Base-by-base conservation (phyloP, 2,888 invertebrate genomes). In the Oxyscelio sp. region DNA sequence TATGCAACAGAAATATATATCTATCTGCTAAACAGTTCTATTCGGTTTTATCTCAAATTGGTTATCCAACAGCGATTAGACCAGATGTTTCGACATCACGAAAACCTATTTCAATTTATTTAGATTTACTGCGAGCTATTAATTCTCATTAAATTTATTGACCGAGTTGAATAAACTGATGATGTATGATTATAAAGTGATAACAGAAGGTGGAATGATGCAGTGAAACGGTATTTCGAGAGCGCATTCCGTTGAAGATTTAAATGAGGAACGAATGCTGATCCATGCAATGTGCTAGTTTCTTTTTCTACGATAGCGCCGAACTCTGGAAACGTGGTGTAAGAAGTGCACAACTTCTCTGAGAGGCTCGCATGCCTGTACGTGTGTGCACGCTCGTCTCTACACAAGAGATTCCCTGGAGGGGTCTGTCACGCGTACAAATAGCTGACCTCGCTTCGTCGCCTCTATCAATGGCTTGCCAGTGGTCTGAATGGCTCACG, bases 381-480 rank as follows among this genome's bases (percentile, higher is more conserved):
- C 45, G 78, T 78, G 75, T 50, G 80, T 75, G 82, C 86, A 83
- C 87, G 85, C 81, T 75, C 81, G 83, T 83, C 84, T 85, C 85
- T 56, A 78, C 85, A 86, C 83, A 85, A 86, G 88, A 90, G 90
- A 91, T 92, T 93, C 93, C 88, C 90, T 89, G 91, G 90, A 92
- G 92, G 90, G 90, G 90, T 91, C 92, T 92, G 93, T 93, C 92
- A 93, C 92, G 92, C 92, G 90, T 93, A 93, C 93, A 93, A 93
- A 94, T 93, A 93, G 93, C 92, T 93, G 93, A 93, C 93, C 93
- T 93, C 93, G 92, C 90, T 90, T 91, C 88, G 90, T 90, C 91
- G 92, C 90, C 90, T 93, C 91, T 92, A 92, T 93, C 93, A 93
- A 93, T 93, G 93, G 91, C 90, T 91, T 88, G 89, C 87, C 89